Evolutionary conservation across 1,140 invertebrate species (phyloP), one percentile per base, ranked within the genome.

Genomic region (Drosophila athabasca): DNA sequence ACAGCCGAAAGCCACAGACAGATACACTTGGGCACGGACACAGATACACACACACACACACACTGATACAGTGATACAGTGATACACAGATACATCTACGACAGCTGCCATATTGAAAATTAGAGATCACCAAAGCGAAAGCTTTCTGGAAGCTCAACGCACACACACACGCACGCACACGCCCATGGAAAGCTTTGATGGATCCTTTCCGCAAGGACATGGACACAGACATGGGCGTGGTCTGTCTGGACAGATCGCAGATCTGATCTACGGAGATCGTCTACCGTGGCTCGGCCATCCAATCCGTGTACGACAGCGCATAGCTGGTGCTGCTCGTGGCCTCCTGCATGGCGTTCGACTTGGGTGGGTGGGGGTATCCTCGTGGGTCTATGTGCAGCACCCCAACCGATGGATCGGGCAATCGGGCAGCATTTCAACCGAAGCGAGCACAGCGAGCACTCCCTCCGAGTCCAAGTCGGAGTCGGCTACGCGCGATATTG

Each of bases 31-130:
- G 31, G 31, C 31, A 31, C 31, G 31, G 29, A 7, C 29, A 29
- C 26, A 6, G 29, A 49, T 19, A 58, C 39, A 31, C 31, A 31
- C 31, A 31, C 31, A 26, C 19, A 48, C 62, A 46, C 41, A 68
- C 66, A 49, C 24, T 31, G 29, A 43, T 24, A 24, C 24, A 24
- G 24, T 24, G 66, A 49, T 49, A 43, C 53, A 45, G 3, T 8
- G 31, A 9, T 8, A 39, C 35, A 39, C 35, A 44, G 65, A 53
- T 65, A 65, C 49, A 62, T 2, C n/a, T 17, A 17, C 31, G 24
- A 46, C 49, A 59, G 77, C 81, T 80, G 82, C 82, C 82, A 85
- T 85, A 78, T 87, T 85, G 81, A 73, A 85, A 85, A 84, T 29
- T 60, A 52, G 35, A 58, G 49, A 55, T 67, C 44, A 31, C n/a